Evolutionary conservation across 2,888 invertebrate species (phyloP).

Genomic region (Volucella zonaria): DNA sequence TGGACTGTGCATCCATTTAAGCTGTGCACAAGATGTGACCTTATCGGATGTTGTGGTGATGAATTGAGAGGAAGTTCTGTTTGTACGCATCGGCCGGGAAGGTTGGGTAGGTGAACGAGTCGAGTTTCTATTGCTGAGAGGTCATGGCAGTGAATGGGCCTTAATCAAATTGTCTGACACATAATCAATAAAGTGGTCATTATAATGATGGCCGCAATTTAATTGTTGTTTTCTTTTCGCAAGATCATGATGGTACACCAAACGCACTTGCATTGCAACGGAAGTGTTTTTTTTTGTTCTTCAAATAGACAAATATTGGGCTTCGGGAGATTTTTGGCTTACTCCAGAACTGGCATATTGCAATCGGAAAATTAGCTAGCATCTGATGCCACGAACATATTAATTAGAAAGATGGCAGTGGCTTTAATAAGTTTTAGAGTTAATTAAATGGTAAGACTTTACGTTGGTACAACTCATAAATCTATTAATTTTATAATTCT

Average conservation of each 20-base stretch:
- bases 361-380: too few species aligned
- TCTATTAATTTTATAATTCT: too few species aligned
- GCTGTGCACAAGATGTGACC: conserved; percentile 57
- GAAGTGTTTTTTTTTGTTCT: too few species aligned
- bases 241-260: not conserved
- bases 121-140: conserved; percentile 49
- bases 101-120: not conserved
- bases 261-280: too few species aligned
- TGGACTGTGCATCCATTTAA: conserved; percentile 66
- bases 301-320: too few species aligned
- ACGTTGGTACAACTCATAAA: too few species aligned
- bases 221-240: conserved; percentile 20
- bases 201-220: not conserved
- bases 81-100: conserved; percentile 14
- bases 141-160: conserved; percentile 54
- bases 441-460: too few species aligned
- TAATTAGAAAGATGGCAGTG: too few species aligned
- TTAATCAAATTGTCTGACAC: conserved; percentile 71
- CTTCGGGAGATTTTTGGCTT: too few species aligned
- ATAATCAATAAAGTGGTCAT: conserved; percentile 63
- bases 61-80: conserved; percentile 69
- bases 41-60: conserved; percentile 71
- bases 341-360: too few species aligned
- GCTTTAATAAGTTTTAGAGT: too few species aligned
- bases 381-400: too few species aligned